Base-by-base conservation (phyloP, 2,113 vertebrate genomes). In the Macrotus californicus region DNA sequence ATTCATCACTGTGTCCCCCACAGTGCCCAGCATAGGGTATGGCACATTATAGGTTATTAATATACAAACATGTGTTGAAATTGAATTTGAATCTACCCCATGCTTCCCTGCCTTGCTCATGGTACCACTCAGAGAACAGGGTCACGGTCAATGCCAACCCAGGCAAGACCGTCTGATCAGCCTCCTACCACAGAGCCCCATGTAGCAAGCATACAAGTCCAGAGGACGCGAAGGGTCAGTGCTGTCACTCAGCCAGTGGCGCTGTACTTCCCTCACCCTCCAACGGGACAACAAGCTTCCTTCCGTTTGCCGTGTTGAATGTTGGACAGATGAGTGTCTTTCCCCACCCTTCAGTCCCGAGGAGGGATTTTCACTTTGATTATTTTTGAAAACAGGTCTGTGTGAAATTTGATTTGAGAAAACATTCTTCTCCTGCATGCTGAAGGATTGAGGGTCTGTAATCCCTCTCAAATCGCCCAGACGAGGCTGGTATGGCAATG, bases 331-430 rank as follows among this genome's bases (percentile, higher is more conserved):
- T 34, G 6, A 41, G 73, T 61, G 81, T 92, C 80, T 86, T 67
- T 70, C 22, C 0, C 92, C 56, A 41, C 64, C 21, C 0, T 87
- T 94, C 31, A 1, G 9, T 94, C 89, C 96, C 0, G 13, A 36
- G 94, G n/a, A 18, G 95, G 97, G 98, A 98, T 98, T 98, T 98
- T 97, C 2, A 87, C 97, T 97, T 97, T 98, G 98, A 98, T 98
- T 98, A 96, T 98, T 98, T 98, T 97, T 97, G 97, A 98, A 98
- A 97, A 97, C 96, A 3, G 89, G 96, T 98, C 97, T 97, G 98
- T 98, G 97, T 98, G 98, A 98, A 98, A 98, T 98, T 97, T 98
- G 98, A 98, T 98, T 98, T 98, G 98, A 98, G 98, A 97, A 98
- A 98, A 96, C 98, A 87, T 98, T 98, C 98, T 98, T 97, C 97